Conservation (phyloP, 2,113 vertebrate genomes). For the Rhinichthys klamathensis region DNA sequence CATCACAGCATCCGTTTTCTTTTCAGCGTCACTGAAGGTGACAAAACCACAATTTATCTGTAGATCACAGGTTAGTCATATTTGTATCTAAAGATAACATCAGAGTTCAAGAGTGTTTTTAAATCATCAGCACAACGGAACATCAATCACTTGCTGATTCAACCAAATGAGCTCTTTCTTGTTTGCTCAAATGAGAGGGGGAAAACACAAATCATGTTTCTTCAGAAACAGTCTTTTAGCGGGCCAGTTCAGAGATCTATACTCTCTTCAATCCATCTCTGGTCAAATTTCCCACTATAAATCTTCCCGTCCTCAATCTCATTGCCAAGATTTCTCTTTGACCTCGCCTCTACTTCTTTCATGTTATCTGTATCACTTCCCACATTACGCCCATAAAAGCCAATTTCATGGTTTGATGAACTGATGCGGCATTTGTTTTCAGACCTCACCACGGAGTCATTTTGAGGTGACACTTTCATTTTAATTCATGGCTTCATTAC, state of each 20-base stretch:
- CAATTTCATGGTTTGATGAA: slow-evolving; percentile 31
- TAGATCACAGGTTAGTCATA: not conserved
- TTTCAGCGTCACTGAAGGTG: not conserved
- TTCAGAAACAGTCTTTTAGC: not conserved
- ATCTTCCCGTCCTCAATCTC: not conserved
- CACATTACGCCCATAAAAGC: not conserved
- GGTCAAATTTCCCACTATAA: not conserved
- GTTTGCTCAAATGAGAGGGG: not conserved
- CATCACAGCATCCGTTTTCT: not conserved
- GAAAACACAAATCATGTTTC: not conserved
- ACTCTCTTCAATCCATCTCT: not conserved
- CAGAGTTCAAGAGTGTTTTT: not conserved
- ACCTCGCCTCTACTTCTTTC: not conserved
- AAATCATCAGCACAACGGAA: not conserved
- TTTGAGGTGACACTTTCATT: not conserved
- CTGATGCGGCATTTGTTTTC: slow-evolving; percentile 9
- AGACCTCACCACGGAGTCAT: not conserved
- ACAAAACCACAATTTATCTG: slow-evolving; percentile 17
- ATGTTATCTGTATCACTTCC: not conserved
- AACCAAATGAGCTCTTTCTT: not conserved
- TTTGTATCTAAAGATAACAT: not conserved
- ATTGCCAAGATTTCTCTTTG: not conserved
- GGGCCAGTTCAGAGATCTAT: not conserved
- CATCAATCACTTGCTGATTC: not conserved
- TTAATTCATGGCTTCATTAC: not conserved